Base-by-base conservation (phyloP, 2,113 vertebrate genomes). In the Tor tambroides region DNA sequence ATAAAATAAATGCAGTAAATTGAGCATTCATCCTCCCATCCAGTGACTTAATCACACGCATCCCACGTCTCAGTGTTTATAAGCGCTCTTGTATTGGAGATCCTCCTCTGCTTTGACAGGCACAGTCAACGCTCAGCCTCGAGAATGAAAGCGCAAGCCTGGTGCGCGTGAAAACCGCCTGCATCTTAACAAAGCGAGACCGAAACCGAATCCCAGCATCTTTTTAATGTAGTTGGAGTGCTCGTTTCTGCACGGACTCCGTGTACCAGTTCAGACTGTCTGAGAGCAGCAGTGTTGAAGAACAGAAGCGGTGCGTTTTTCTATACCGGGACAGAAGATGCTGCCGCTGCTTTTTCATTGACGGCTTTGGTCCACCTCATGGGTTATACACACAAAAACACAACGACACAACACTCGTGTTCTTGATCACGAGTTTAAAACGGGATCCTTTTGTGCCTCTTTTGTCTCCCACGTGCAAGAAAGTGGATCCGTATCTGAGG, bases 401-500 rank as follows among this genome's bases (percentile, higher is more conserved):
- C 30, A 72, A 26, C 82, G 46, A 19, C 41, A 15, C 67, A 32
- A 32, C 65, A 35, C 82, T 84, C 67, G 65, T 74, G 82, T 84
- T 17, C 32, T 17, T 56, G 21, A n/a, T 38, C 82, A 41, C 82
- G 82, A 84, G 82, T 74, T 84, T 84, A 72, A 71, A 74, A 84
- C 65, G 67, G 32, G 80, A 83, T 75, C 49, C 17, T 15, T 72
- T 84, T 26, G 67, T 79, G 32, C 41, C 32, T 38, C 78, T 72
- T 79, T 87, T 75, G 77, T 83, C 35, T 46, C 79, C 61, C 84
- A 78, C 77, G 80, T 76, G 49, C 63, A 74, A 80, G 78, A 88
- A 84, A 90, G 87, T 89, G 89, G 83, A 87, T 85, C 35, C 74
- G 19, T 65, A 76, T 85, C 54, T 30, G 76, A 89, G 88, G 89